Percentiles rank a stretch among this genome's conserved stretches.
phyloP scores from a whole-genome alignment of 1,140 invertebrate species.

The Pomacea maculata region DNA sequence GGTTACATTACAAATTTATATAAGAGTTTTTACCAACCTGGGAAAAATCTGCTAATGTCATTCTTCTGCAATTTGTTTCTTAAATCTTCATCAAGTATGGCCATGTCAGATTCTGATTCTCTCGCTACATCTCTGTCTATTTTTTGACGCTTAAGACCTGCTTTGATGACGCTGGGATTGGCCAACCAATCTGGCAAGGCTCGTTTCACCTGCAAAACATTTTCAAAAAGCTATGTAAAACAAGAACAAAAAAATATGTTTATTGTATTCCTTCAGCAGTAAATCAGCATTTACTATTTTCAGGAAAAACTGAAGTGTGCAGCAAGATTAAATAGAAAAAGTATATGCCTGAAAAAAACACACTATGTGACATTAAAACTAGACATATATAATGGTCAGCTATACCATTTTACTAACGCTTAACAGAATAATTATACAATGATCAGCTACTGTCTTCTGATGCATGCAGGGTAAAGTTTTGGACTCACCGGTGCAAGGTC shows the following conservation, averaged over 20 bases:
- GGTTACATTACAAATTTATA: not conserved
- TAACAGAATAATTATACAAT: not conserved
- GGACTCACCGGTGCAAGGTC: conserved; percentile 65
- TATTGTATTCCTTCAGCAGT: not conserved
- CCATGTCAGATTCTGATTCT: conserved; percentile 71
- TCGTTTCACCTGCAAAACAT: conserved; percentile 67
- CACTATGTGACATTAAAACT: not conserved
- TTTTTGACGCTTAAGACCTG: conserved; percentile 72
- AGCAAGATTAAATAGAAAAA: too few species aligned
- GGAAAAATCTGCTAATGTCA: conserved; percentile 83
- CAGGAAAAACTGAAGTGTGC: not conserved
- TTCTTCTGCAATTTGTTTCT: conserved; percentile 75
- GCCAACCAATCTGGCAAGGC: conserved; percentile 87
- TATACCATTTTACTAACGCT: not conserved
- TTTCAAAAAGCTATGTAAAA: not conserved
- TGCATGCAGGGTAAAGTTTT: not conserved
- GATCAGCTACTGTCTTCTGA: not conserved
- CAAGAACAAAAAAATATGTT: not conserved
- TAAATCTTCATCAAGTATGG: conserved; percentile 72
- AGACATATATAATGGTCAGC: not conserved
- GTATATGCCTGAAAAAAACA: too few species aligned
- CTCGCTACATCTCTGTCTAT: conserved; percentile 54
- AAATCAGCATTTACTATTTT: too few species aligned
- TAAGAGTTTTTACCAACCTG: conserved; percentile 53
- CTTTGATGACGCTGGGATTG: conserved; percentile 78